Evolutionary conservation across 2,113 vertebrate species (phyloP).

Genomic region (Charadrius vociferus): DNA sequence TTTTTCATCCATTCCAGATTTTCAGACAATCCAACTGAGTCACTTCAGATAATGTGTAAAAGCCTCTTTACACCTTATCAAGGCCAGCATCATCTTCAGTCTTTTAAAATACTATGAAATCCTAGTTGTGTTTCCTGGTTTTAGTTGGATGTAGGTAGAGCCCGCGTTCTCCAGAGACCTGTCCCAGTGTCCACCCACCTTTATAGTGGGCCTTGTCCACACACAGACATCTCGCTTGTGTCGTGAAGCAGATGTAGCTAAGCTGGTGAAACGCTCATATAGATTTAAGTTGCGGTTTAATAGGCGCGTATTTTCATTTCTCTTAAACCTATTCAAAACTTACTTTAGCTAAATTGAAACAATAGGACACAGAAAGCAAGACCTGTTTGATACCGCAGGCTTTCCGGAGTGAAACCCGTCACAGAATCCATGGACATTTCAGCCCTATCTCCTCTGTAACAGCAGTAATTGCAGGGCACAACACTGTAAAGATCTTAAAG

Average conservation of each 20-base stretch:
- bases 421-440: neutral
- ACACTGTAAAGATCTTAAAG: neutral
- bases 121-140: fast-evolving
- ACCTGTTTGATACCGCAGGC: neutral
- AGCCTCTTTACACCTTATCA: neutral
- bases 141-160: neutral
- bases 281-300: neutral
- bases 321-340: neutral
- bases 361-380: neutral
- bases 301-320: neutral
- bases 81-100: neutral
- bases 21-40: neutral
- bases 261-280: fast-evolving
- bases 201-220: fast-evolving
- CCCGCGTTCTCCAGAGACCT: neutral
- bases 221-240: neutral
- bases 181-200: fast-evolving
- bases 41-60: neutral
- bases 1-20: neutral
- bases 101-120: neutral
- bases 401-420: neutral
- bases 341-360: neutral
- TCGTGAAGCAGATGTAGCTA: neutral
- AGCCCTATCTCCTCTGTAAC: neutral
- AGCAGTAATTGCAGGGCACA: neutral